Percentiles rank a stretch among this genome's conserved stretches.
Evolutionary conservation across 1,140 invertebrate genomes (phyloP).

Genomic region (Euura lappo): DNA sequence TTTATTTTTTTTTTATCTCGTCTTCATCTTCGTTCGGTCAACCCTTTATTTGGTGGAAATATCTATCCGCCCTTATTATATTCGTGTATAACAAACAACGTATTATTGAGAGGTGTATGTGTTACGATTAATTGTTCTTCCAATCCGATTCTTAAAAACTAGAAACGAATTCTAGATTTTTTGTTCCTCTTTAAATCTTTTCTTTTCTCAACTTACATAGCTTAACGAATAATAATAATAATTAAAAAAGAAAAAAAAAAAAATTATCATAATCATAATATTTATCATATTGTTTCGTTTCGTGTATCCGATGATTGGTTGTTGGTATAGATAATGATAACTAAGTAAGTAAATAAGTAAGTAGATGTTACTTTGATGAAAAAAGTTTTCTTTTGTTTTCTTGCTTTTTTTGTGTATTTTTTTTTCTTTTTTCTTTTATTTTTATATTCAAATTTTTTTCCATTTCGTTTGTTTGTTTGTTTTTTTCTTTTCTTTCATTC

Average conservation of each 20-base stretch:
- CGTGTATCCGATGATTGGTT: too few relatives aligned
- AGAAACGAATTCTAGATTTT: not conserved
- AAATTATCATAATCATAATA: too few relatives aligned
- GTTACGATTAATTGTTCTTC: not conserved
- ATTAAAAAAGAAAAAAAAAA: not conserved
- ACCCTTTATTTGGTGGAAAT: constrained; percentile 49
- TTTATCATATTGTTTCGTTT: constrained; percentile 23
- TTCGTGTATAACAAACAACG: constrained; percentile 58
- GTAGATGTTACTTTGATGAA: constrained; percentile 43
- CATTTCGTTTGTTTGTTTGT: not conserved
- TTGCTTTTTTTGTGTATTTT: constrained; percentile 44
- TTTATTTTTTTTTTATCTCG: constrained; percentile 40
- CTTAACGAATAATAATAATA: constrained; percentile 35
- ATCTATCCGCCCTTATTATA: constrained; percentile 43
- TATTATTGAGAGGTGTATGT: constrained; percentile 29
- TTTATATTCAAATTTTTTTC: constrained; percentile 14
- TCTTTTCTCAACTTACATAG: constrained; percentile 47
- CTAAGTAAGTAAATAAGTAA: constrained; percentile 45
- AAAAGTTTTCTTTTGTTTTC: constrained; percentile 33
- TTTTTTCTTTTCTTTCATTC: not conserved
- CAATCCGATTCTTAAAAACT: too few relatives aligned
- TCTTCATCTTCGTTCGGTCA: constrained; percentile 49
- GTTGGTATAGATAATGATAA: constrained; percentile 41
- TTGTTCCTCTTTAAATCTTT: constrained; percentile 34
- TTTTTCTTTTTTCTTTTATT: constrained; percentile 22